Evolutionary conservation across 2,888 invertebrate species (phyloP).

Genomic region (Ornithoptera priamus): DNA sequence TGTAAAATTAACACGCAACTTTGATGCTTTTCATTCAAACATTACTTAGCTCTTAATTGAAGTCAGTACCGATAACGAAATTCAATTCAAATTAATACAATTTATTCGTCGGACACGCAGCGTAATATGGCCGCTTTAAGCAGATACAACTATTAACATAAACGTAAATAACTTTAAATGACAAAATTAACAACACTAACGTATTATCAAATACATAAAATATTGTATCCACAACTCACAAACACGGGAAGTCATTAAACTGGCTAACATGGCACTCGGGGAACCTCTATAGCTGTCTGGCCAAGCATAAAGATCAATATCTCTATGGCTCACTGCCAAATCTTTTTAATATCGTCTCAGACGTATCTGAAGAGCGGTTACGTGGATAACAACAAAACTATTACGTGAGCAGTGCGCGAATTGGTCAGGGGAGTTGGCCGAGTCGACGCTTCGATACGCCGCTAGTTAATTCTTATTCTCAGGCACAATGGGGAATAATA

Average conservation of each 20-base stretch:
- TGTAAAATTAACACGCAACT: constrained; percentile 9
- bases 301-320: constrained; percentile 78
- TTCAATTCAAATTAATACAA: constrained; percentile 44
- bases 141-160: constrained; percentile 42
- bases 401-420: constrained; percentile 69
- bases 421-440: constrained; percentile 59
- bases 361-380: constrained; percentile 73
- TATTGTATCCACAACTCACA: constrained; percentile 65
- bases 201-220: constrained; percentile 58
- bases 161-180: constrained; percentile 43
- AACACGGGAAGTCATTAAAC: constrained; percentile 78
- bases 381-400: constrained; percentile 77
- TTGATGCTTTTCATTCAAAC: constrained; percentile 40
- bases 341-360: constrained; percentile 78
- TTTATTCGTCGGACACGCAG: constrained; percentile 43
- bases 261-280: constrained; percentile 70
- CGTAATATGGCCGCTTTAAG: constrained; percentile 38
- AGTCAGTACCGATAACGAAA: constrained; percentile 41
- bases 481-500: constrained; percentile 70
- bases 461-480: constrained; percentile 73
- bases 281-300: constrained; percentile 72
- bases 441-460: constrained; percentile 44
- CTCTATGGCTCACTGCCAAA: constrained; percentile 75
- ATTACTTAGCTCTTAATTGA: constrained; percentile 40
- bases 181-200: constrained; percentile 55